A percentile compares a stretch with the other conserved stretches of the same genome.
Evolutionary conservation across 2,797 vertebrate species (phyloP).

Genomic region (Clarias platycephalus): DNA sequence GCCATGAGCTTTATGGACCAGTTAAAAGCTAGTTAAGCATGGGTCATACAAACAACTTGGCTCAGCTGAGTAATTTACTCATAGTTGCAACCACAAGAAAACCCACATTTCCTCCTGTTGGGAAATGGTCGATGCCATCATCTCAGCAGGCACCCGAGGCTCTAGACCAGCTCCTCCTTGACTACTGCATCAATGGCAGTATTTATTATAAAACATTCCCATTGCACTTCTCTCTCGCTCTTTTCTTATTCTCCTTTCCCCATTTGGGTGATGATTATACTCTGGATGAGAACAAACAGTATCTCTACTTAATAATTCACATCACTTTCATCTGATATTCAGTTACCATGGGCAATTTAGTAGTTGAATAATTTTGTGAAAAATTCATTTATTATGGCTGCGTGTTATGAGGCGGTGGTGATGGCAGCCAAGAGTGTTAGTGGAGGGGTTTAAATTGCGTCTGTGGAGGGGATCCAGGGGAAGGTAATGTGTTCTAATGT

Average conservation of each 20-base stretch:
- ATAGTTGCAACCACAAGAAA: conserved; percentile 63
- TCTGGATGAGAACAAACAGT: conserved; percentile 81
- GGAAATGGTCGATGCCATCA: conserved; percentile 75
- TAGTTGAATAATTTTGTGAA: conserved; percentile 99
- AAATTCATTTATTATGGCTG: conserved; percentile 96
- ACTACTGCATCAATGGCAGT: conserved; percentile 27
- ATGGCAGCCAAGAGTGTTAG: conserved; percentile 87
- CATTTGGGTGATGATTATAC: conserved; percentile 75
- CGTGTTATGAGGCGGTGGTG: conserved; percentile 96
- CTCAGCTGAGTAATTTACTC: conserved; percentile 42
- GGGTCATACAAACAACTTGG: background rate
- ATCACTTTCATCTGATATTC: conserved; percentile 99
- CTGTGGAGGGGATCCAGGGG: conserved; percentile 88
- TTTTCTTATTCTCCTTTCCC: conserved; percentile 54
- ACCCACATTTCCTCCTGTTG: conserved; percentile 64
- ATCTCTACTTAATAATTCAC: conserved; percentile 97
- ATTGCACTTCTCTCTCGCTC: conserved; percentile 53
- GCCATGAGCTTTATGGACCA: background rate
- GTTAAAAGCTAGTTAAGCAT: conserved; percentile 21
- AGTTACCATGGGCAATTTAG: conserved; percentile 99
- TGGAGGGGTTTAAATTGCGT: conserved; percentile 93
- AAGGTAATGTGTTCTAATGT: conserved; percentile 99
- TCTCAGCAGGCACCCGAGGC: conserved; percentile 69
- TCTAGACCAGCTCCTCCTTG: conserved; percentile 38
- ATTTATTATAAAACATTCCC: conserved; percentile 48